Evolutionary conservation across 2,113 vertebrate species (phyloP).

Genomic region (Stomatorhinus ivindoensis): DNA sequence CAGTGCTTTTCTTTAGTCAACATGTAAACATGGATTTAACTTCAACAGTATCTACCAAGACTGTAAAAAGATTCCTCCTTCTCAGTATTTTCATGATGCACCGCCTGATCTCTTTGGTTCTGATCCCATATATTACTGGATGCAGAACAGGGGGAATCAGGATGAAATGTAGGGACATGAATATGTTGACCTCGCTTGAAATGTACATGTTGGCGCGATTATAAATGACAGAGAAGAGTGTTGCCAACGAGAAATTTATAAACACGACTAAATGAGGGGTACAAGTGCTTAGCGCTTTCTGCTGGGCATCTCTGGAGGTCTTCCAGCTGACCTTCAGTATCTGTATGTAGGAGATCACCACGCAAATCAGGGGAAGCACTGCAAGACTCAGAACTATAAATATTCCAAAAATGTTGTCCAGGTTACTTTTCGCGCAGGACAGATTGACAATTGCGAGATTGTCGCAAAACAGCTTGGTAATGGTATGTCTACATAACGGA

Average conservation of each 20-base stretch:
- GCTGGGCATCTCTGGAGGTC: constrained; percentile 32
- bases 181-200: constrained; percentile 30
- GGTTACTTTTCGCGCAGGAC: constrained; percentile 34
- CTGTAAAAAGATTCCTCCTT: constrained; percentile 18
- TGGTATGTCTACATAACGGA: constrained; percentile 33
- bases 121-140: constrained; percentile 45
- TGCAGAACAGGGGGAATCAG: constrained; percentile 42
- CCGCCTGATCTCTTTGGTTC: constrained; percentile 37
- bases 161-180: constrained; percentile 38
- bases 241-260: constrained; percentile 39
- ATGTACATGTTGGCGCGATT: constrained; percentile 31
- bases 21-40: neutral
- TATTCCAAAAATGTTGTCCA: constrained; percentile 36
- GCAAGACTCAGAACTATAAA: constrained; percentile 21
- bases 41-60: neutral
- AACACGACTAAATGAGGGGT: constrained; percentile 43
- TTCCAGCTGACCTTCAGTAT: constrained; percentile 40
- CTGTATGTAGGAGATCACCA: constrained; percentile 40
- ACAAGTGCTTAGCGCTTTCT: constrained; percentile 43
- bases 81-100: constrained; percentile 31
- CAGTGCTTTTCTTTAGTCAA: neutral
- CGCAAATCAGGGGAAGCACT: constrained; percentile 34
- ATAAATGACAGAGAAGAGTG: constrained; percentile 44
- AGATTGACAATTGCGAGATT: constrained; percentile 45
- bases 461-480: constrained; percentile 48